phyloP scores from a whole-genome alignment of 2,797 vertebrate genomes.

The Sebastes jordani region DNA sequence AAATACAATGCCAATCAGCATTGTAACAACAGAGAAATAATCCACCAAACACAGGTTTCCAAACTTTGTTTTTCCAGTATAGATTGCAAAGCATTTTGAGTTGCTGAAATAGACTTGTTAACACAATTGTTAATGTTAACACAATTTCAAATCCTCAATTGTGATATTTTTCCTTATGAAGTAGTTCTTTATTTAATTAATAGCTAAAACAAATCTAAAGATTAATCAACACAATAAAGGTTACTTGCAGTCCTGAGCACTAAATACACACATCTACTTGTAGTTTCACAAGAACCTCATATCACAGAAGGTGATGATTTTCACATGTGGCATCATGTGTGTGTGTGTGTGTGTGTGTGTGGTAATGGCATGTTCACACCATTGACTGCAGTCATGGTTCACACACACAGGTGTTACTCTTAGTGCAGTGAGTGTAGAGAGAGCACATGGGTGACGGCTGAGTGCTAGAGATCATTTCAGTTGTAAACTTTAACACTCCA shows the following conservation, averaged over 20 bases:
- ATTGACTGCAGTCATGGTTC: neutral
- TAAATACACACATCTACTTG: neutral
- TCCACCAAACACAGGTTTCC: too few relatives aligned
- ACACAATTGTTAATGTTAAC: neutral
- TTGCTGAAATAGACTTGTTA: neutral
- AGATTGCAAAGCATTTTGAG: neutral
- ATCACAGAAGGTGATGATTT: neutral
- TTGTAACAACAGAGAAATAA: too few relatives aligned
- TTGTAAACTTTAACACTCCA: too few relatives aligned
- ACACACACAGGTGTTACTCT: slow-evolving; percentile 86
- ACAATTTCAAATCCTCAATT: neutral
- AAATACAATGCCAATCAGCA: too few relatives aligned
- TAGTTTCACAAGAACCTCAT: neutral
- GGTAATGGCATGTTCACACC: slow-evolving; percentile 52
- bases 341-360: neutral
- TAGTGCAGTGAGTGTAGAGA: slow-evolving; percentile 32
- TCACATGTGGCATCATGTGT: neutral
- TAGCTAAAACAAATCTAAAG: neutral
- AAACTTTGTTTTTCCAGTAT: too few relatives aligned
- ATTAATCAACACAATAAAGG: neutral
- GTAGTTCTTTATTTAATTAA: neutral
- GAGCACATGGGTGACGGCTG: slow-evolving; percentile 44
- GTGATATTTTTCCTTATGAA: neutral
- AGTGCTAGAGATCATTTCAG: neutral
- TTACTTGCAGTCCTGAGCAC: neutral